These are phyloP conservation scores for Megastigmus dorsalis DNA, from an alignment of 2,888 invertebrate species.

Conservation along the genomic window DNA sequence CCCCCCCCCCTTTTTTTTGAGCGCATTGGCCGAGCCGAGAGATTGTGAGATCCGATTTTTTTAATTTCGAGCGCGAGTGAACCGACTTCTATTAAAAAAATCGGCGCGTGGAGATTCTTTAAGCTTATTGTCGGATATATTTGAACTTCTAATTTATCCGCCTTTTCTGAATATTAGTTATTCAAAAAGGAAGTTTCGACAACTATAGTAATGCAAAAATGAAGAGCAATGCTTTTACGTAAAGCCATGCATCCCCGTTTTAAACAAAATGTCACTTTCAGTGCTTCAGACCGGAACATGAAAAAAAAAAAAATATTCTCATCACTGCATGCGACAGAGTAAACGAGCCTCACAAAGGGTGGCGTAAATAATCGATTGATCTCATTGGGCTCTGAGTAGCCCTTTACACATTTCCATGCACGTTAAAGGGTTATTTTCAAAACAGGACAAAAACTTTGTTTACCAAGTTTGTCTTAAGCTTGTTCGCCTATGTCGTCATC, in stretches of 20 bases:
- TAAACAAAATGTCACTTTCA: slow-evolving; percentile 10
- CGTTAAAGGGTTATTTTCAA: background rate
- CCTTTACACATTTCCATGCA: background rate
- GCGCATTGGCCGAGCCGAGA: background rate
- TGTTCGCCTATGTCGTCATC: background rate
- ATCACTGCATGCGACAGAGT: background rate
- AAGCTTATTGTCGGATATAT: background rate
- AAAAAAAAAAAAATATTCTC: background rate
- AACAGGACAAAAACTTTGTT: background rate
- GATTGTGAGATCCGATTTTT: slow-evolving; percentile 3
- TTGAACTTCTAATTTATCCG: background rate
- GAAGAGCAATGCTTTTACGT: background rate
- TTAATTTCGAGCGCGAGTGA: slow-evolving; percentile 7
- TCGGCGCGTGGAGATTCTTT: background rate
- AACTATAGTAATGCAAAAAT: background rate
- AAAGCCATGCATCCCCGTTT: background rate
- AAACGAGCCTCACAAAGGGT: background rate
- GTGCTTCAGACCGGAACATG: background rate
- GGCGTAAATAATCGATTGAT: slow-evolving; percentile 10
- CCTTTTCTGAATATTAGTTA: background rate
- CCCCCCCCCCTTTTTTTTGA: background rate
- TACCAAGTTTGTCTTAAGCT: background rate
- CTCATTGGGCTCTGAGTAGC: background rate
- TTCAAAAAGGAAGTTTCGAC: too few relatives aligned
- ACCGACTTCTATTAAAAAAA: slow-evolving; percentile 20